Percentiles rank a stretch among this genome's conserved stretches.
Evolutionary conservation across 2,113 vertebrate genomes (phyloP).

Genomic region (Apodemus sylvaticus): DNA sequence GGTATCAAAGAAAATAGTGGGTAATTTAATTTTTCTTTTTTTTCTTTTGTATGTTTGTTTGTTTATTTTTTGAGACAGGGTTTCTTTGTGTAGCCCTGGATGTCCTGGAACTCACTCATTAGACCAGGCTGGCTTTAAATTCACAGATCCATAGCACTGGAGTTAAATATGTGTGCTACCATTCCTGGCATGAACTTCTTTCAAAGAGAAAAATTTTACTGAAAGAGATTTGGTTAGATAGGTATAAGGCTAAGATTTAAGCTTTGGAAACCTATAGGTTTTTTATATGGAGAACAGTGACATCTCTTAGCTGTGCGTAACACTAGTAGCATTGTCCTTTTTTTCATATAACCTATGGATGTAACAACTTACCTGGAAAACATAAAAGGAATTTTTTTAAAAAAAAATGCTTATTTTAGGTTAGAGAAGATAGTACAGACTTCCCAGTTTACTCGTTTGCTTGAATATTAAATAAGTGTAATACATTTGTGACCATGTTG

Average conservation of each 20-base stretch:
- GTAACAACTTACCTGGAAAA: conserved; percentile 26
- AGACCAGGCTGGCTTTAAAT: background rate
- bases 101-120: background rate
- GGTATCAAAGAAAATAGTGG: conserved; percentile 20
- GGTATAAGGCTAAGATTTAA: conserved; percentile 1
- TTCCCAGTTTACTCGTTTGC: background rate
- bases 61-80: background rate
- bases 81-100: background rate
- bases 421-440: background rate
- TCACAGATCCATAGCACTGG: background rate
- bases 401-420: background rate
- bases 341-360: background rate
- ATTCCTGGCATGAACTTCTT: background rate
- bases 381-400: background rate
- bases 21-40: background rate
- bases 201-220: conserved; percentile 13
- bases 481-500: background rate
- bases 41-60: too few species aligned
- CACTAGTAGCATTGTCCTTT: background rate
- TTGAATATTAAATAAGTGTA: background rate
- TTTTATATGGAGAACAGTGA: background rate
- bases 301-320: background rate
- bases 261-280: background rate
- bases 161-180: background rate
- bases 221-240: background rate